Evolutionary conservation across 2,797 vertebrate genomes (phyloP), one percentile per base, ranked within the genome.

Genomic region (Enteromius unitaeniatus): DNA sequence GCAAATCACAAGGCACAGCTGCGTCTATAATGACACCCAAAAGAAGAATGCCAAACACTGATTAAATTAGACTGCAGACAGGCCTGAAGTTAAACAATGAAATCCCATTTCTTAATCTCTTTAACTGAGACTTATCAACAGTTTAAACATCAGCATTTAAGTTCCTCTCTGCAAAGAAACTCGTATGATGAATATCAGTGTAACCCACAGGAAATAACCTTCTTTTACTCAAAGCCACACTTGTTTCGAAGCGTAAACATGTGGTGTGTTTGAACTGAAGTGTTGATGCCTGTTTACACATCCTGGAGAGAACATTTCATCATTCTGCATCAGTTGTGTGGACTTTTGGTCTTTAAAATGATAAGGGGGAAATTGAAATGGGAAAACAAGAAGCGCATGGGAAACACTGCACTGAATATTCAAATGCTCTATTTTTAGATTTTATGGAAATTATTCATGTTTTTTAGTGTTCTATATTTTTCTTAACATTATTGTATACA

Each of bases 231-330:
- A 2, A 78, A 67, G 19, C 45, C 77, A 67, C 11, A 6, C 42
- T 49, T n/a, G 19, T 67, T 79, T 23, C 13, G 10, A 3, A 34
- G 28, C 11, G 31, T 65, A 53, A 67, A 51, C 77, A 68, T 68
- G 77, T 68, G 62, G 62, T 79, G 45, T 68, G 45, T 68, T 53
- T 65, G 75, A 77, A 62, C n/a, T 28, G 55, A 62, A 26, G 51
- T 76, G 31, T 26, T 26, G 55, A 67, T 53, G 78, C 23, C 60
- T 79, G 42, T 79, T 65, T 79, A 67, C 77, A 67, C 77, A 67
- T 65, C 42, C 60, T 65, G 42, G 21, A 15, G 17, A 65, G 42
- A 51, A 34, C 28, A 67, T 79, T 79, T 65, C 67, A 13, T 21
- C 77, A 65, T 15, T 19, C 21, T n/a, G 45, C 78, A 68, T 68